These are phyloP conservation scores for Gavialis gangeticus DNA, from an alignment of 2,113 vertebrate species.

Conservation along the genomic window DNA sequence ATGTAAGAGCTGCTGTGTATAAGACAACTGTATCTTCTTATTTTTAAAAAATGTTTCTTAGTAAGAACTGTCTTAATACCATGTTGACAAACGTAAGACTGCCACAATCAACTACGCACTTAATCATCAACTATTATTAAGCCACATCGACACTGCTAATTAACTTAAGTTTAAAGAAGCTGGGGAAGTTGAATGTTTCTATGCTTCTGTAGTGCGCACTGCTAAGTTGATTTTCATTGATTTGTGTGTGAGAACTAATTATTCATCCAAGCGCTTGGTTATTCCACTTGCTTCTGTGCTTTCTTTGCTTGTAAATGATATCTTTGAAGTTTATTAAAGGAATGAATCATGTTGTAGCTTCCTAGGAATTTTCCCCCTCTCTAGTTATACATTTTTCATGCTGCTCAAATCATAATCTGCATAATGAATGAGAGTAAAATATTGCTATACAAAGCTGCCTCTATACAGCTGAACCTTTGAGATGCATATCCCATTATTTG, in stretches of 20 bases:
- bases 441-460: background rate
- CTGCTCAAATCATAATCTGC: constrained; percentile 36
- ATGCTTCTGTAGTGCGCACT: constrained; percentile 5
- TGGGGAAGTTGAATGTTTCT: constrained; percentile 36
- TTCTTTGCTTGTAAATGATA: constrained; percentile 49
- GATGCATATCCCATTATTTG: background rate
- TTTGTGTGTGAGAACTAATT: constrained; percentile 58
- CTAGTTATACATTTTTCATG: constrained; percentile 57
- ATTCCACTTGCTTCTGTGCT: constrained; percentile 28
- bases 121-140: background rate
- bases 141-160: constrained; percentile 57
- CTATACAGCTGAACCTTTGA: constrained; percentile 9
- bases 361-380: constrained; percentile 12
- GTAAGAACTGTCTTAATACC: constrained; percentile 1
- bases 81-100: background rate
- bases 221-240: constrained; percentile 67
- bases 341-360: constrained; percentile 61
- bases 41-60: constrained; percentile 36
- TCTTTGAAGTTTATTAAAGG: constrained; percentile 63
- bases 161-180: constrained; percentile 55
- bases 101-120: constrained; percentile 8
- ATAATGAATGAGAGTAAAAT: constrained; percentile 26
- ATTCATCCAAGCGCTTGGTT: constrained; percentile 39
- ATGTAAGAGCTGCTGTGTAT: background rate
- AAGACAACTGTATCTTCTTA: background rate